Percentiles rank a stretch among this genome's conserved stretches.
Evolutionary conservation across 2,888 invertebrate species (phyloP).

Genomic region (Orthosia cruda): DNA sequence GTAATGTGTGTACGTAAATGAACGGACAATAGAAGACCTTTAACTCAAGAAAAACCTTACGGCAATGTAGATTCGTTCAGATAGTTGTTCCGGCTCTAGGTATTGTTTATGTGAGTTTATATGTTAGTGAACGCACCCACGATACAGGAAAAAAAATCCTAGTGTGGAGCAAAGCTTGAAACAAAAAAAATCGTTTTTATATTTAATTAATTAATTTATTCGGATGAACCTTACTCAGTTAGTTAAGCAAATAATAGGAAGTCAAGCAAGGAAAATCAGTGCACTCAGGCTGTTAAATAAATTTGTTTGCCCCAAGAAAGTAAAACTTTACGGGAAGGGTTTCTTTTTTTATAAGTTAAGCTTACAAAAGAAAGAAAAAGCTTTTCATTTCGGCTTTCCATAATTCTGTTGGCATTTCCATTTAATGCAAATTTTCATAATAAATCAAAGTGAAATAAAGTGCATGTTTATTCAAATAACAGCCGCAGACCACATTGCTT

Average conservation of each 20-base stretch:
- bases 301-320: too few relatives aligned
- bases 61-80: too few relatives aligned
- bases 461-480: constrained; percentile 32
- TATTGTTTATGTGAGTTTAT: too few relatives aligned
- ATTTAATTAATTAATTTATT: too few relatives aligned
- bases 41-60: background rate
- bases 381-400: constrained; percentile 1
- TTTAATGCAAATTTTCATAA: constrained; percentile 28
- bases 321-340: background rate
- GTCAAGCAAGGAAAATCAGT: background rate
- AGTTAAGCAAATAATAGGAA: too few relatives aligned
- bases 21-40: background rate
- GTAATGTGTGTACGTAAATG: background rate
- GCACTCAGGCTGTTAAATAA: background rate
- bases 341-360: background rate
- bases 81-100: too few relatives aligned
- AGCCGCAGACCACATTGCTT: constrained; percentile 10
- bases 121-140: too few relatives aligned
- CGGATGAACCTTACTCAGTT: too few relatives aligned
- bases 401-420: constrained; percentile 10
- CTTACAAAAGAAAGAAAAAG: background rate
- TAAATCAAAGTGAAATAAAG: constrained; percentile 30
- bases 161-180: too few relatives aligned
- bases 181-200: too few relatives aligned
- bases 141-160: too few relatives aligned